These are phyloP conservation scores for Pediacus dermestoides DNA, from an alignment of 2,888 invertebrate genomes.

Conservation along the genomic window DNA sequence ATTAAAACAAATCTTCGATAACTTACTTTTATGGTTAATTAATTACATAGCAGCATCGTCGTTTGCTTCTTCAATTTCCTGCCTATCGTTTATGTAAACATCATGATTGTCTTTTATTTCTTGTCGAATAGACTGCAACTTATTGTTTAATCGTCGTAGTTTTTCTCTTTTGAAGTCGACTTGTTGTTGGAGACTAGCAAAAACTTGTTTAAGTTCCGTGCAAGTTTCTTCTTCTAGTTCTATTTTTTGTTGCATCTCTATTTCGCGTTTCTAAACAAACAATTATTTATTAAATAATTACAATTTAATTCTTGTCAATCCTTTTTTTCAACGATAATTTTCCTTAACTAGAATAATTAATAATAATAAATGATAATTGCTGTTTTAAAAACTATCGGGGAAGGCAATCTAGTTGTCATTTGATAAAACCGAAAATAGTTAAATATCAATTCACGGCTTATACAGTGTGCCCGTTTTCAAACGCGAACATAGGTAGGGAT, in stretches of 20 bases:
- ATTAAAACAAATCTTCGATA: neutral
- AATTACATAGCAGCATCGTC: constrained; percentile 77
- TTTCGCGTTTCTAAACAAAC: constrained; percentile 55
- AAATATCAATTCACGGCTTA: too few relatives aligned
- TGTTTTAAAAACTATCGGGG: neutral
- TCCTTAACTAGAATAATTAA: too few relatives aligned
- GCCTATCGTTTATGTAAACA: constrained; percentile 86
- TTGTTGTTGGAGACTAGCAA: constrained; percentile 89
- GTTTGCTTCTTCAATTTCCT: constrained; percentile 87
- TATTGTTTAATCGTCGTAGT: constrained; percentile 83
- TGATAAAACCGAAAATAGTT: too few relatives aligned
- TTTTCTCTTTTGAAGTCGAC: constrained; percentile 95
- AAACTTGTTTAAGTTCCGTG: constrained; percentile 85
- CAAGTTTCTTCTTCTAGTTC: constrained; percentile 93
- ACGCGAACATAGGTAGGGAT: too few relatives aligned
- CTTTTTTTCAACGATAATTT: neutral
- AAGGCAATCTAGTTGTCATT: constrained; percentile 7
- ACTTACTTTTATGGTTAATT: constrained; percentile 6
- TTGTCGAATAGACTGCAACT: constrained; percentile 69
- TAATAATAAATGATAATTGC: neutral
- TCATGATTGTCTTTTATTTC: constrained; percentile 80
- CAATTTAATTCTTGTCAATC: neutral
- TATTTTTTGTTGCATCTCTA: constrained; percentile 92
- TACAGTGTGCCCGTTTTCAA: too few relatives aligned
- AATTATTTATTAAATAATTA: constrained; percentile 2